Evolutionary conservation across 2,797 vertebrate species (phyloP), one percentile per base, ranked within the genome.

Genomic region (Clarias laeviceps): DNA sequence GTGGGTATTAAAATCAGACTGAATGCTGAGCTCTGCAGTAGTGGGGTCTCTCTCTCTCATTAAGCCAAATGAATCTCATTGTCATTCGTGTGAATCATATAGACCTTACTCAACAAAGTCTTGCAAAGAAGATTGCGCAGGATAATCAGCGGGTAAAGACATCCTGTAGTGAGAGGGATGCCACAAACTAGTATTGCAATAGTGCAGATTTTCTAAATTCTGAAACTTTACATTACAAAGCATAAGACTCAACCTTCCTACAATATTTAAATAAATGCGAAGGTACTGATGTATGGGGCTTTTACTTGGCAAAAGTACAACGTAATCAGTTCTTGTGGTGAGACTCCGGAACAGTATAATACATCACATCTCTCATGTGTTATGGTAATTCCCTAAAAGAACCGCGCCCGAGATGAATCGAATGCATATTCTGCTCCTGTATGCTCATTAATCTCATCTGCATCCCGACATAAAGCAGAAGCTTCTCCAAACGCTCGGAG

Each of bases 141-240:
- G 80, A 68, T 87, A 80, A 90, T 88, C 69, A 90, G 88, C 81
- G 74, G 24, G 57, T 77, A 80, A 81, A 65, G 24, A 27, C 70
- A 18, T 5, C 18, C 6, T 12, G 2, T 5, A 17, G 24, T 17
- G 22, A 74, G 74, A 18, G 22, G 14, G 37, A 72, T 9, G 56
- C 8, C 37, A 61, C 62, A 57, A n/a, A 32, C 22, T 57, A 24
- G 24, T 45, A 45, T 54, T 40, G n/a, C 29, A 27, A 17, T 18
- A 40, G 62, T 56, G 62, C 14, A 68, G 27, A 15, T 22, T 50
- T 50, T 50, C 45, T 37, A 27, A 66, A 45, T 20, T 68, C 29
- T 14, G 45, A 84, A 40, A 57, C 22, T 22, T 2, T 32, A 1
- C 29, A 37, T 57, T n/a, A 66, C n/a, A 17, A 76, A 6, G 32